phyloP scores from a whole-genome alignment of 2,113 vertebrate genomes.

The Cranoglanis bouderius region DNA sequence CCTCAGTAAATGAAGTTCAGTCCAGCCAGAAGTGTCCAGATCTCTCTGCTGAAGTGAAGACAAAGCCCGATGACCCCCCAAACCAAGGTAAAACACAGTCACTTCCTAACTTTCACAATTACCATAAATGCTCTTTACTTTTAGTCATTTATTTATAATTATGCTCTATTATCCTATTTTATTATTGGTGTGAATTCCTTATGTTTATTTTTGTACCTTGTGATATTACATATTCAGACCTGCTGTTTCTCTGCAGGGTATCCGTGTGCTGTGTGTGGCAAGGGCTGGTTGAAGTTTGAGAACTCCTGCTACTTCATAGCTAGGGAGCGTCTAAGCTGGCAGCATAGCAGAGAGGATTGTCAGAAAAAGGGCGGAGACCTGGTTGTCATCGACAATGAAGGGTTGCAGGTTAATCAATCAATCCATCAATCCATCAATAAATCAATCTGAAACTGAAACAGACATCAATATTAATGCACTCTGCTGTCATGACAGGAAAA shows the following conservation, averaged over 20 bases:
- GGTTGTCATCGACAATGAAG: slow-evolving; percentile 57
- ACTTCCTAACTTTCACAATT: not conserved
- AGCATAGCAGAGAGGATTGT: slow-evolving; percentile 58
- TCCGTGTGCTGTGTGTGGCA: slow-evolving; percentile 44
- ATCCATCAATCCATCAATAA: not conserved
- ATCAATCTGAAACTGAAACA: not conserved
- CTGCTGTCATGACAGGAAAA: not conserved
- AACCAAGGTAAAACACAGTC: not conserved
- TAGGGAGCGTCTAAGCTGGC: slow-evolving; percentile 58
- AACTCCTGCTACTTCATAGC: slow-evolving; percentile 66
- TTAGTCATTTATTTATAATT: not conserved
- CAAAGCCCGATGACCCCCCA: accelerated
- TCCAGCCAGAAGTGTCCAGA: not conserved
- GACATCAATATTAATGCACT: not conserved
- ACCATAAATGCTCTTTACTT: not conserved
- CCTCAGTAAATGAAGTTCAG: not conserved
- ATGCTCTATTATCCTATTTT: not conserved
- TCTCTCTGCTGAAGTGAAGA: not conserved
- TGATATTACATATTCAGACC: not conserved
- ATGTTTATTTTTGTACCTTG: not conserved
- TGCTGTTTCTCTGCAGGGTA: not conserved
- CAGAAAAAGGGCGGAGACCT: slow-evolving; percentile 58
- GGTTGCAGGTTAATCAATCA: slow-evolving; percentile 60
- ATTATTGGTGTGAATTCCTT: not conserved
- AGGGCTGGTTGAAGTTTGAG: slow-evolving; percentile 55